Evolutionary conservation across 2,113 vertebrate genomes (phyloP).

Genomic region (Pituophis catenifer): DNA sequence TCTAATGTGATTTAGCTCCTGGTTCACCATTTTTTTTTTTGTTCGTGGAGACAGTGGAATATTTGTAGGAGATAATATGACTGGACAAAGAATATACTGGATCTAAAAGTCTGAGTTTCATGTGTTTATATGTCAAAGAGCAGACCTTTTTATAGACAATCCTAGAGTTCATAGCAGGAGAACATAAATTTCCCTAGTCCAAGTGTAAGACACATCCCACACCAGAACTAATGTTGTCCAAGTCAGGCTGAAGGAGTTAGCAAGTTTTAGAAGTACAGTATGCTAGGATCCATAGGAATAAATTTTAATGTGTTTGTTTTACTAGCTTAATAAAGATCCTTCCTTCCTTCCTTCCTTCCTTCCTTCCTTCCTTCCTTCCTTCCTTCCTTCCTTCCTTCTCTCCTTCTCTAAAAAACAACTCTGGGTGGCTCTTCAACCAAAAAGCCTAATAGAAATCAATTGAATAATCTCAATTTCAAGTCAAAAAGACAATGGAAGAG

Average conservation of each 20-base stretch:
- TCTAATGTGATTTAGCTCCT: not conserved
- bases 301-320: not conserved
- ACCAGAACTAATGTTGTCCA: not conserved
- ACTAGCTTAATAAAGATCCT: not conserved
- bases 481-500: no score
- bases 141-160: no score
- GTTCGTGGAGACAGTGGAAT: not conserved
- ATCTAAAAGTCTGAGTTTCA: not conserved
- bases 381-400: no score
- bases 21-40: not conserved
- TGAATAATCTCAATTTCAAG: no score
- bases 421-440: no score
- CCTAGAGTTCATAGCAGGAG: not conserved
- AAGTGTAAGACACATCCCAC: not conserved
- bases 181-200: not conserved
- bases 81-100: not conserved
- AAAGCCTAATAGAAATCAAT: no score
- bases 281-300: no score
- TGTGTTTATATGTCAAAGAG: not conserved
- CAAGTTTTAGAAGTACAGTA: not conserved
- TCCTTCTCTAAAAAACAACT: no score
- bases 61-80: not conserved
- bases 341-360: no score
- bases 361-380: no score
- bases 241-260: not conserved